Evolutionary conservation across 2,888 invertebrate species (phyloP).

Genomic region (Drosophila mercatorum): DNA sequence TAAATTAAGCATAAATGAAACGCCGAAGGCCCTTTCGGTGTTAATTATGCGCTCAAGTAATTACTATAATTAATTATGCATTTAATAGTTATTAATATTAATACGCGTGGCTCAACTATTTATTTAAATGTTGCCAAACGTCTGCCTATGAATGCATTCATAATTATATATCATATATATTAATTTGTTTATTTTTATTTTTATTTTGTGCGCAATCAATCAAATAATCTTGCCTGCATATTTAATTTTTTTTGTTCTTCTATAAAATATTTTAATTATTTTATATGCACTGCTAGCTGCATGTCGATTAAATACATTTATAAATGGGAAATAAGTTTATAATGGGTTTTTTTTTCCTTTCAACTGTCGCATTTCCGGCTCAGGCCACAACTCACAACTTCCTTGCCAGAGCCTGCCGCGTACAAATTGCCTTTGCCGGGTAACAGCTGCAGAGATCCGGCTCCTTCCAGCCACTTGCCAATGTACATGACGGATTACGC

Average conservation of each 20-base stretch:
- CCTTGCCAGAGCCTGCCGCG: neutral
- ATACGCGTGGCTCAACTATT: neutral
- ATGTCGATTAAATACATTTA: too few relatives aligned
- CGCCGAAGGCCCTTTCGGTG: neutral
- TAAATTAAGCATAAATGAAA: neutral
- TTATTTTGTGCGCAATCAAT: neutral
- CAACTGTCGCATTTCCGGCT: neutral
- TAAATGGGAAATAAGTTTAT: too few relatives aligned
- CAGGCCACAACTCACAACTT: neutral
- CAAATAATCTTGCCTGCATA: neutral
- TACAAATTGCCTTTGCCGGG: neutral
- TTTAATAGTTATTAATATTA: conserved; percentile 5
- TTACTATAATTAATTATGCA: conserved; percentile 7
- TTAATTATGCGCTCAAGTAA: conserved; percentile 12
- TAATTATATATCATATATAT: too few relatives aligned
- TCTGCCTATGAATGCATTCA: too few relatives aligned
- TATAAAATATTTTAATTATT: neutral
- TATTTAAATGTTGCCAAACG: neutral
- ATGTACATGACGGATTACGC: neutral
- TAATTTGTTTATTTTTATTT: too few relatives aligned
- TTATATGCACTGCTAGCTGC: too few relatives aligned
- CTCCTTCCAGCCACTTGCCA: neutral
- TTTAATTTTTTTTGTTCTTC: neutral
- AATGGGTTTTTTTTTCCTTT: neutral
- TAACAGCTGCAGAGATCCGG: neutral